Conservation (phyloP, 2,888 invertebrate genomes). For the Pediacus dermestoides region DNA sequence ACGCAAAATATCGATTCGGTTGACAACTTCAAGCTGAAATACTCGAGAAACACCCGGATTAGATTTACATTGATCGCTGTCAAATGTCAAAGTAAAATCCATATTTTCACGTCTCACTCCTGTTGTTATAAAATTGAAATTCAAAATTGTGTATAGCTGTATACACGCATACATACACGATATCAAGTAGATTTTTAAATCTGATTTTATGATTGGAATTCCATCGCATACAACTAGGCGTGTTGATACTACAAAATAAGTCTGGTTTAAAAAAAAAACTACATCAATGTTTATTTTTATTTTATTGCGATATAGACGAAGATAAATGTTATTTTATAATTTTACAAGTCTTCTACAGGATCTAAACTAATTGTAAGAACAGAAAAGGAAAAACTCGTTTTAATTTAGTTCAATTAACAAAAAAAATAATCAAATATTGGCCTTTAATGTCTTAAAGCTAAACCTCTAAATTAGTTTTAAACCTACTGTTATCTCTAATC, state of each 20-base stretch:
- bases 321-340: neutral
- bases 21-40: constrained; percentile 18
- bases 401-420: too few species aligned
- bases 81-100: constrained; percentile 30
- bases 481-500: too few species aligned
- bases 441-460: too few species aligned
- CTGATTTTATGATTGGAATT: constrained; percentile 15
- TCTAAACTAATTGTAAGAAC: too few species aligned
- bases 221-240: too few species aligned
- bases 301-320: constrained; percentile 2
- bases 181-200: constrained; percentile 13
- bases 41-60: constrained; percentile 26
- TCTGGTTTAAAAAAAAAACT: neutral
- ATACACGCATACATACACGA: too few species aligned
- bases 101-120: constrained; percentile 22
- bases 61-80: constrained; percentile 31
- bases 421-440: too few species aligned
- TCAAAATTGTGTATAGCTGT: constrained; percentile 19
- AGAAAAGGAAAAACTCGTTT: too few species aligned
- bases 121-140: constrained; percentile 22
- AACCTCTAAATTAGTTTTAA: too few species aligned
- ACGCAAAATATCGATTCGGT: constrained; percentile 11
- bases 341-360: too few species aligned
- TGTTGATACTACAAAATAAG: too few species aligned
- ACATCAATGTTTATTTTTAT: neutral